Evolutionary conservation across 2,797 vertebrate species (phyloP).

Genomic region (Scolopax rusticola): DNA sequence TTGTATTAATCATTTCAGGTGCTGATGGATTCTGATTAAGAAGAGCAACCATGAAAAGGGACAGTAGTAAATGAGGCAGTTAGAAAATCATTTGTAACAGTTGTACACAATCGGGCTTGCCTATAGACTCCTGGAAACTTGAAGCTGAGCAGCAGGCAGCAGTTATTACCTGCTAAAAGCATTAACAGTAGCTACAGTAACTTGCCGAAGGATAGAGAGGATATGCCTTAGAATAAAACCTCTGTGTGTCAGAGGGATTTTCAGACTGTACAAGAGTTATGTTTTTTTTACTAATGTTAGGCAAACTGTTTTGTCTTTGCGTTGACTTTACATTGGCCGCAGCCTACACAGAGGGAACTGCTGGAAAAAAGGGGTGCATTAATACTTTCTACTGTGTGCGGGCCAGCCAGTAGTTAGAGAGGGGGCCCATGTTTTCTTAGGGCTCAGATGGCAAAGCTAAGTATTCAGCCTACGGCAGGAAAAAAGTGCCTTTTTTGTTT

Average conservation of each 20-base stretch:
- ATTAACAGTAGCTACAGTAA: conserved; percentile 66
- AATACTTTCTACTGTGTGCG: conserved; percentile 93
- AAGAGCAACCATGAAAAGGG: not conserved
- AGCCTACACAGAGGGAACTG: conserved; percentile 86
- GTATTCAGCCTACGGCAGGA: conserved; percentile 93
- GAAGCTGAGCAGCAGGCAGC: conserved; percentile 43
- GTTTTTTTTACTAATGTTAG: conserved; percentile 89
- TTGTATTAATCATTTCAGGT: not conserved
- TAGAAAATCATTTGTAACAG: conserved; percentile 29
- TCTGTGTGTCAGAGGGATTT: conserved; percentile 75
- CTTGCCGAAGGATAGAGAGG: conserved; percentile 40
- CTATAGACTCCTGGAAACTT: not conserved
- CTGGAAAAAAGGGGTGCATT: conserved; percentile 87
- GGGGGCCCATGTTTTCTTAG: conserved; percentile 97
- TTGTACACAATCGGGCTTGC: not conserved
- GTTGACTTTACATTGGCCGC: conserved; percentile 89
- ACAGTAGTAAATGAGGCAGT: conserved; percentile 12
- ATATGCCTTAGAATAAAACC: conserved; percentile 71
- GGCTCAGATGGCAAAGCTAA: conserved; percentile 97
- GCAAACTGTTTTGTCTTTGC: conserved; percentile 99
- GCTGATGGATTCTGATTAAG: not conserved
- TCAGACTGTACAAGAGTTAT: conserved; percentile 76
- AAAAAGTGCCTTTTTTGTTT: conserved; percentile 97
- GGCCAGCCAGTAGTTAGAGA: conserved; percentile 90
- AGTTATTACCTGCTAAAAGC: conserved; percentile 72